Evolutionary conservation across 1,140 invertebrate genomes (phyloP).

Genomic region (Nephotettix cincticeps): DNA sequence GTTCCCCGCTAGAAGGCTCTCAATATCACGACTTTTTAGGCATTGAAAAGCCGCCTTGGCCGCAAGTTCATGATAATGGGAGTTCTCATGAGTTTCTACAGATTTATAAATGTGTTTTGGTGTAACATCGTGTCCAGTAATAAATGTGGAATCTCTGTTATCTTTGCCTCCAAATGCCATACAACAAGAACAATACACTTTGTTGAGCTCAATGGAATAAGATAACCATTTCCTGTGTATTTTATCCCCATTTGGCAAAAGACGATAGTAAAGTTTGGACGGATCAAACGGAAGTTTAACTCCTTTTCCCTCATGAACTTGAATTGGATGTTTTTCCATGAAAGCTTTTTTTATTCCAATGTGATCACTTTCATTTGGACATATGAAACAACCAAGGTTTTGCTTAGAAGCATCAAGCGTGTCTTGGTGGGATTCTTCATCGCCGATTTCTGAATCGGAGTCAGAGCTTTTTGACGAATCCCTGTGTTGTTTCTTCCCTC

Average conservation of each 20-base stretch:
- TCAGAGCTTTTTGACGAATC: too few relatives aligned
- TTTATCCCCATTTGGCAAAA: slow-evolving; percentile 14
- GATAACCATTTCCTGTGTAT: slow-evolving; percentile 21
- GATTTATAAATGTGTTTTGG: slow-evolving; percentile 26
- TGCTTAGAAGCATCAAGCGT: not conserved
- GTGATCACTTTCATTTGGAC: slow-evolving; percentile 6
- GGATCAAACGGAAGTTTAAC: not conserved
- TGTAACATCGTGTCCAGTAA: slow-evolving; percentile 25
- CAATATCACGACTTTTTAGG: slow-evolving; percentile 25
- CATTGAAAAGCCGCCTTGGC: slow-evolving; percentile 17
- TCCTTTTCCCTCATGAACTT: not conserved
- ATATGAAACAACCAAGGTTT: slow-evolving; percentile 9
- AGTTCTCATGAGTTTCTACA: slow-evolving; percentile 27
- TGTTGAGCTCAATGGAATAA: slow-evolving; percentile 14
- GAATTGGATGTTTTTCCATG: slow-evolving; percentile 17
- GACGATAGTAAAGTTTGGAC: slow-evolving; percentile 2
- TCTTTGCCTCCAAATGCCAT: slow-evolving; percentile 24
- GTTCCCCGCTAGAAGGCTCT: not conserved
- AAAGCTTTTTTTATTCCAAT: slow-evolving; percentile 9
- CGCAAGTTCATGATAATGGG: slow-evolving; percentile 25
- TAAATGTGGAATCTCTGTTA: slow-evolving; percentile 28
- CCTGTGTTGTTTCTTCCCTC: slow-evolving; percentile 9
- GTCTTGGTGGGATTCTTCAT: not conserved
- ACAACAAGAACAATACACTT: slow-evolving; percentile 6
- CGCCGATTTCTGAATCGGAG: slow-evolving; percentile 16